Evolutionary conservation across 1,140 invertebrate genomes (phyloP), one percentile per base, ranked within the genome.

Genomic region (Chironomus striatipennis): DNA sequence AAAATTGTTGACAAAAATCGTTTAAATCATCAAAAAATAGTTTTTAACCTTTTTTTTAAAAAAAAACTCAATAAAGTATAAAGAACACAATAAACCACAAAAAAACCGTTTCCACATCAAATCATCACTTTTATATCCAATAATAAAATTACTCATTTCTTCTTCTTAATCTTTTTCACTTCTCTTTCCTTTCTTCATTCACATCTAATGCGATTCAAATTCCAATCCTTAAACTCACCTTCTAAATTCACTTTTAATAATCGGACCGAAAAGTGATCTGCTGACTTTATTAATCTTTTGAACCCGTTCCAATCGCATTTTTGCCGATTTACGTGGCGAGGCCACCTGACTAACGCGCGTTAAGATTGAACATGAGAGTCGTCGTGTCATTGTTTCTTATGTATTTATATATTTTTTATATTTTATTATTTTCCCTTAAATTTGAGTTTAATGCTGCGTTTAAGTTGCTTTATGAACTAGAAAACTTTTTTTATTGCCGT

Each of bases 261-360:
- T 17, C 2, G 65, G 65, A 10, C 65, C 65, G 10, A 70, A 70
- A 20, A 70, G 20, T 9, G 65, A 70, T 70, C 20, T n/a, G 17
- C 65, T 70, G 65, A 70, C 65, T 70, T 70, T 70, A 70, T 70
- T 70, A 70, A 70, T 70, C 65, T 70, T 70, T 70, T 70, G 65
- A 20, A 21, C 20, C 65, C 65, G 65, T 17, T 70, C 65, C 9
- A 70, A 18, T 20, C 65, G 65, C 65, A 70, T 21, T 70, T 70
- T 70, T 18, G 65, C 65, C 18, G 20, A 20, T 70, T 70, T 70
- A 70, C 20, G 65, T 20, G 65, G 65, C 65, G 65, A 70, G 20
- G 65, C 65, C 65, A 70, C 65, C 18, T 70, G 65, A 70, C 65
- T 18, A 21, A 70, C 65, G 9, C 65, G 65, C 17, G 65, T 70